phyloP scores from a whole-genome alignment of 2,888 invertebrate species.

The Eulithis testata region DNA sequence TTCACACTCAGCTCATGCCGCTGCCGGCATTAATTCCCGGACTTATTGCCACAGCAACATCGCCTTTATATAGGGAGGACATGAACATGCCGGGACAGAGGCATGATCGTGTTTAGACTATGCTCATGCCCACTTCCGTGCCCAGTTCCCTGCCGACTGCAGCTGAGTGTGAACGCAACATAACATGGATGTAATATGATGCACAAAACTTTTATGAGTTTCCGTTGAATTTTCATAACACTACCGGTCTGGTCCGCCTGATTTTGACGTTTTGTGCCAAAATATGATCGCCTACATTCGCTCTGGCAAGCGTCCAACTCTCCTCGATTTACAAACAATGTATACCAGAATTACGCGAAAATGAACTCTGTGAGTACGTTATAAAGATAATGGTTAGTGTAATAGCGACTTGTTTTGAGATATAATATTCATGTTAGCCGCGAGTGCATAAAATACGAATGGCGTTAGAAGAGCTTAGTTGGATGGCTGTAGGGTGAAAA shows the following conservation, averaged over 20 bases:
- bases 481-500: slow-evolving; percentile 11
- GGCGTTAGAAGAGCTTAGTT: slow-evolving; percentile 20
- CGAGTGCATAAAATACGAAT: slow-evolving; percentile 30
- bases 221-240: slow-evolving; percentile 1
- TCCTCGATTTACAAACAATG: slow-evolving; percentile 20
- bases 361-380: slow-evolving; percentile 39
- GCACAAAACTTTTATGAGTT: background rate
- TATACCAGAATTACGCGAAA: slow-evolving; percentile 37
- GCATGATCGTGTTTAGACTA: too few relatives aligned
- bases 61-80: too few relatives aligned
- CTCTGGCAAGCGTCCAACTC: slow-evolving; percentile 52
- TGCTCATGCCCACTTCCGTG: too few relatives aligned
- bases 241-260: background rate
- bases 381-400: slow-evolving; percentile 31
- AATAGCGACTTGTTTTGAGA: slow-evolving; percentile 26
- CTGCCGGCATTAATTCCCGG: too few relatives aligned
- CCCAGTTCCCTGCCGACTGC: too few relatives aligned
- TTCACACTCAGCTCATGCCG: too few relatives aligned
- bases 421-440: slow-evolving; percentile 15
- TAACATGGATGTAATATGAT: background rate
- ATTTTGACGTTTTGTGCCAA: slow-evolving; percentile 60
- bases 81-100: too few relatives aligned
- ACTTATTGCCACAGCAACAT: too few relatives aligned
- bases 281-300: slow-evolving; percentile 49
- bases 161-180: too few relatives aligned